Evolutionary conservation across 2,113 vertebrate genomes (phyloP).

Genomic region (Perca fluviatilis): DNA sequence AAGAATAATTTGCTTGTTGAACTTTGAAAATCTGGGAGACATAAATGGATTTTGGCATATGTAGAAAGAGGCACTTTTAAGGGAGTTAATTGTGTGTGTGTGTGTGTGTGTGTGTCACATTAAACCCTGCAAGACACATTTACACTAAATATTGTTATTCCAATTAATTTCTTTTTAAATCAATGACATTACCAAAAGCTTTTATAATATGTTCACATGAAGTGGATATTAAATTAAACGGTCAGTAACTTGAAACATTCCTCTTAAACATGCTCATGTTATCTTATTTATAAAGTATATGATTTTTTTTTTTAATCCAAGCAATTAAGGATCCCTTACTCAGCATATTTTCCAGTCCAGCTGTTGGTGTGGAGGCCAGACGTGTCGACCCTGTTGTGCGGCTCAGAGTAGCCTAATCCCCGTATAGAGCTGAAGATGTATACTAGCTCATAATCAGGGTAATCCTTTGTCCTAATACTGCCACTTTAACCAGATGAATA

Average conservation of each 20-base stretch:
- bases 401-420: constrained; percentile 45
- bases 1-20: neutral
- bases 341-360: constrained; percentile 6
- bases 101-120: neutral
- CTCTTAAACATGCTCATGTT: neutral
- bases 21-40: constrained; percentile 14
- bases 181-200: neutral
- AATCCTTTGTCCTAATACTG: constrained; percentile 70
- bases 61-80: constrained; percentile 29
- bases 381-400: neutral
- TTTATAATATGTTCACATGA: neutral
- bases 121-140: neutral
- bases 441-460: constrained; percentile 49
- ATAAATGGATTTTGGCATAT: constrained; percentile 19
- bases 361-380: neutral
- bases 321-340: neutral
- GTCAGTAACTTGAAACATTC: neutral
- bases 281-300: neutral
- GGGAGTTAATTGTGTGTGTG: neutral
- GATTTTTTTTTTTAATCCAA: neutral
- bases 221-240: constrained; percentile 3
- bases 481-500: constrained; percentile 70
- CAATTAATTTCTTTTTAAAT: neutral
- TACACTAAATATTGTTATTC: neutral
- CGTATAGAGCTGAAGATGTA: constrained; percentile 18